Percentiles rank a stretch among this genome's conserved stretches.
Evolutionary conservation across 2,113 vertebrate genomes (phyloP).

Genomic region (Pomatostomus ruficeps): DNA sequence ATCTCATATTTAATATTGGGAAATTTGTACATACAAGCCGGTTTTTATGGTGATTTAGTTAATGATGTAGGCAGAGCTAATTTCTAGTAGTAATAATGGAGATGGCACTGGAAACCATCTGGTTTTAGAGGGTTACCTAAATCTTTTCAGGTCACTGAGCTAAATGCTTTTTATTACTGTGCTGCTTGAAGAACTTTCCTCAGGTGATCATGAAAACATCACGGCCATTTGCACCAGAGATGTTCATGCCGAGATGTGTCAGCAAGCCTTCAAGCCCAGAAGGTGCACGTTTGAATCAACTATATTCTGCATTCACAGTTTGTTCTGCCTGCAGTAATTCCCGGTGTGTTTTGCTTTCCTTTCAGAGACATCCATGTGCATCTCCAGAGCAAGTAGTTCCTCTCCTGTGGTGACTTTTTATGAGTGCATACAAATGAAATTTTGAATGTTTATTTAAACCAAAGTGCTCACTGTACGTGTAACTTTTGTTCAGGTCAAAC

Average conservation of each 20-base stretch:
- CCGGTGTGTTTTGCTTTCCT: not conserved
- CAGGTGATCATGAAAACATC: conserved; percentile 79
- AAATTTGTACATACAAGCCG: not conserved
- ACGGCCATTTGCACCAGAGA: conserved; percentile 81
- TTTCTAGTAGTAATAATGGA: not conserved
- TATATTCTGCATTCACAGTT: not conserved
- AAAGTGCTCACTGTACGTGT: not conserved
- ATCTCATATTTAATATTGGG: not conserved
- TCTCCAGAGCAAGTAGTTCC: not conserved
- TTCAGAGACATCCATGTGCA: not conserved
- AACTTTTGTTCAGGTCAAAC: not conserved
- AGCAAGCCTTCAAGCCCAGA: conserved; percentile 76
- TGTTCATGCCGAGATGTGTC: conserved; percentile 79
- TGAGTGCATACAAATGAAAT: not conserved
- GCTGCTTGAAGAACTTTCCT: conserved; percentile 77
- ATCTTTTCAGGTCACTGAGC: conserved; percentile 70
- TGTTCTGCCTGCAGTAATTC: not conserved
- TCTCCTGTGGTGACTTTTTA: not conserved
- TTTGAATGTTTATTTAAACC: not conserved
- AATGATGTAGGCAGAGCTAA: not conserved
- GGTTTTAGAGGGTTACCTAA: not conserved
- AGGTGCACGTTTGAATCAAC: conserved; percentile 39
- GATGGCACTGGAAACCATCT: not conserved
- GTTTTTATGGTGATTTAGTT: not conserved
- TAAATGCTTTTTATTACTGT: conserved; percentile 79